Evolutionary conservation across 92 coral and sea anemone species (phyloP).

Genomic region (Ricordea florida): DNA sequence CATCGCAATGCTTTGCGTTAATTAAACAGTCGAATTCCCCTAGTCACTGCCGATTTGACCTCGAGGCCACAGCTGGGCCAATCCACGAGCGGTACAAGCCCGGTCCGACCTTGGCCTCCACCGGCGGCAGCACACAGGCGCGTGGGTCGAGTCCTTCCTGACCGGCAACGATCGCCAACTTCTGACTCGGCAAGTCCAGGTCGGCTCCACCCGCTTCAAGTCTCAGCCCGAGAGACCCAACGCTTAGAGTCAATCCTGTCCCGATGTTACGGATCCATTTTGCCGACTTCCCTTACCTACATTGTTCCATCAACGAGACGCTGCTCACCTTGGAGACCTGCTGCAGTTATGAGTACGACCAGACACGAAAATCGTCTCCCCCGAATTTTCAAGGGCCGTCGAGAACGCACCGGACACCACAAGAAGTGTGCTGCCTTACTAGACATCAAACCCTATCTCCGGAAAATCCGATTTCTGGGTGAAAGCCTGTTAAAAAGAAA

Average conservation of each 20-base stretch:
- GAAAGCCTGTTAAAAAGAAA: constrained; percentile 17
- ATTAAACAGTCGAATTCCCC: constrained; percentile 73
- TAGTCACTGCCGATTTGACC: constrained; percentile 59
- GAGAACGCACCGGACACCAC: constrained; percentile 57
- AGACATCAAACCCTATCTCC: constrained; percentile 35
- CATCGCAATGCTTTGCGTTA: constrained; percentile 55
- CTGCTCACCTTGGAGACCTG: constrained; percentile 76
- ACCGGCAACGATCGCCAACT: not conserved
- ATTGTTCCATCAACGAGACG: constrained; percentile 67
- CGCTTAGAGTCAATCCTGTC: too few species aligned
- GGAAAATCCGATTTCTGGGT: constrained; percentile 16
- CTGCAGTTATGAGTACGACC: constrained; percentile 72
- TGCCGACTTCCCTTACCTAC: constrained; percentile 78
- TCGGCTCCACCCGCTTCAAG: constrained; percentile 59
- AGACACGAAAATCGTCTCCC: constrained; percentile 44
- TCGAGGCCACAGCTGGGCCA: constrained; percentile 61
- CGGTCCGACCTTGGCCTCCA: constrained; percentile 54
- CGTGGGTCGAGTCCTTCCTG: too few species aligned
- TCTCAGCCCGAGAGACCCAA: constrained; percentile 65
- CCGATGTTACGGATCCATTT: too few species aligned
- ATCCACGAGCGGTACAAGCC: constrained; percentile 62
- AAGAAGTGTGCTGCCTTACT: constrained; percentile 49
- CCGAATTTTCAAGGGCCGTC: constrained; percentile 72
- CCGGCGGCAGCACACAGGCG: not conserved
- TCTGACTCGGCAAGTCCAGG: constrained; percentile 48